Percentiles rank a stretch among this genome's conserved stretches.
Evolutionary conservation across 2,888 invertebrate species (phyloP).

Genomic region (Acanthosoma haemorrhoidale): DNA sequence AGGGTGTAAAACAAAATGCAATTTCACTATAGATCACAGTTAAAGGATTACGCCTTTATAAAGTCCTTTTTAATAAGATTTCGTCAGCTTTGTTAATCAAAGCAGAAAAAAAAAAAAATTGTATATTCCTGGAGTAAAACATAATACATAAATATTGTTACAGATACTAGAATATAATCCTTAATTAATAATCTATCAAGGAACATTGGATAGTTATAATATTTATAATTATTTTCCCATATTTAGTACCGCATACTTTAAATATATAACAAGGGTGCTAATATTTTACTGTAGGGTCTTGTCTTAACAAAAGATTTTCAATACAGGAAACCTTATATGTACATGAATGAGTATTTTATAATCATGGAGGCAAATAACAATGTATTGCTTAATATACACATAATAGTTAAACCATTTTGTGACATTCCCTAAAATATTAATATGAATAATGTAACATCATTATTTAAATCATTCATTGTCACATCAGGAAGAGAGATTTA

Average conservation of each 20-base stretch:
- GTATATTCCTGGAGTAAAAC: too few relatives aligned
- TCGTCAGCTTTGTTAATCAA: neutral
- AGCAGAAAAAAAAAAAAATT: neutral
- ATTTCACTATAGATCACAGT: constrained; percentile 2
- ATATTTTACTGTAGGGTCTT: neutral
- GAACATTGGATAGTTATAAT: constrained; percentile 1
- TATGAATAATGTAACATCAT: neutral
- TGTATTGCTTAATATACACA: neutral
- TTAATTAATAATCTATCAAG: neutral
- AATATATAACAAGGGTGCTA: neutral
- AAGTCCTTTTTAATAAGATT: neutral
- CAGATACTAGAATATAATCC: neutral
- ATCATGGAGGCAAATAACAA: neutral
- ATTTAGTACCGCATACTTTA: neutral
- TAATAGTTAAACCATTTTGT: neutral
- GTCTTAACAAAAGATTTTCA: constrained; percentile 2
- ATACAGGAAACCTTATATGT: neutral
- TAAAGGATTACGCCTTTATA: constrained; percentile 1
- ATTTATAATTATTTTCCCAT: constrained; percentile 3
- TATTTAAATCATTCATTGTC: neutral
- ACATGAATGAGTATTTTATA: constrained; percentile 5
- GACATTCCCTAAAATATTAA: neutral
- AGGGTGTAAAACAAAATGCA: neutral
- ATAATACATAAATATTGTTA: neutral
- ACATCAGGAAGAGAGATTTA: neutral